These are phyloP conservation scores for Yoshiicerus persimilis DNA, from an alignment of 1,140 invertebrate species.

Conservation along the genomic window DNA sequence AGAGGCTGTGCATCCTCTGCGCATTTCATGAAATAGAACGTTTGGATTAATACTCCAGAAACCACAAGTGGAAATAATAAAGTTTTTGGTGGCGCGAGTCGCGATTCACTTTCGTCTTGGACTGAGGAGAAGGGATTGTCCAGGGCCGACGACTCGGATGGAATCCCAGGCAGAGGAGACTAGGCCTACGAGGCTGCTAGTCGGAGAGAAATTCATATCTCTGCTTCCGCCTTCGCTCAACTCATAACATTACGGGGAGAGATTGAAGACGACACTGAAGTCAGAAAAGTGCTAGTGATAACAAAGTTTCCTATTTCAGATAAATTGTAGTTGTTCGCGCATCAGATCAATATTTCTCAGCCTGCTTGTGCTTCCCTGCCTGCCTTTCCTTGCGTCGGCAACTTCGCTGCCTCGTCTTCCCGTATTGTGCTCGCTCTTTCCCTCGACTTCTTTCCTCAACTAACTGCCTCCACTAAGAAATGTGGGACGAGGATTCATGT, in stretches of 20 bases:
- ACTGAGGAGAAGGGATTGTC: neutral
- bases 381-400: neutral
- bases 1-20: neutral
- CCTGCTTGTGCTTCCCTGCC: neutral
- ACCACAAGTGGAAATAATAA: too few species aligned
- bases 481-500: neutral
- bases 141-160: too few species aligned
- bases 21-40: neutral
- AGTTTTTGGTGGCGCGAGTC: too few species aligned
- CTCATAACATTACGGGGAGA: neutral
- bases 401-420: neutral
- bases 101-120: too few species aligned
- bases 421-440: neutral
- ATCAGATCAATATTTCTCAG: constrained; percentile 27
- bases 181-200: neutral
- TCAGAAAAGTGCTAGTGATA: neutral
- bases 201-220: neutral
- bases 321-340: constrained; percentile 27
- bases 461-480: neutral
- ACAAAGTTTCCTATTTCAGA: constrained; percentile 32
- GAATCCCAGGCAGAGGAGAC: neutral
- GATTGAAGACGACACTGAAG: constrained; percentile 11
- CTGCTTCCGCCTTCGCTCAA: neutral
- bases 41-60: neutral
- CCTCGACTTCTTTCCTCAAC: neutral